Base-by-base conservation (phyloP, 2,113 vertebrate species). In the Xiphophorus couchianus region DNA sequence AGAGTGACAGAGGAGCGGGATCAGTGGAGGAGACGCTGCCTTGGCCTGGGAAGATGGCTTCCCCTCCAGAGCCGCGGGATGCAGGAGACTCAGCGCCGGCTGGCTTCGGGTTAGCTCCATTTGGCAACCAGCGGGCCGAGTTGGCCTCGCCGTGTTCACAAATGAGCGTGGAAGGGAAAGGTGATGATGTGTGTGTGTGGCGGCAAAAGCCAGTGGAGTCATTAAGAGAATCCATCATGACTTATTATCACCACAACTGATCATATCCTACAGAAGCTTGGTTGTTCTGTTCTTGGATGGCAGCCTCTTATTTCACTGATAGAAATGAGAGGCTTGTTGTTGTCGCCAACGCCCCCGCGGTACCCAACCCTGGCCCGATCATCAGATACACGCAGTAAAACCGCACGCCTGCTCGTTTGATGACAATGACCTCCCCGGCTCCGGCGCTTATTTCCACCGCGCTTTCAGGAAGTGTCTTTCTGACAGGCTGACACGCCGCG, bases 31-130 rank as follows among this genome's bases (percentile, higher is more conserved):
- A 89, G 89, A 89, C 83, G 79, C 65, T 64, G 87, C 75, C 81
- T 87, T 90, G 89, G 86, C 89, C 89, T 74, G 65, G 11, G 85
- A 81, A 83, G 73, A 89, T 86, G 85, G 85, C 87, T 86, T 84
- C 85, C 77, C 89, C 85, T 86, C 89, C 89, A 84, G 84, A 87
- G 76, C 86, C 63, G 14, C 81, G 1, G 90, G 86, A 85, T 80
- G 81, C 85, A 80, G 85, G 80, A 84, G 82, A 78, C 86, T 82
- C 83, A 68, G 86, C 73, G 37, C 81, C 64, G 88, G 84, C 86
- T 86, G 85, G 89, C 89, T 81, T 2, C 69, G 65, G 87, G 81
- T 77, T 66, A 67, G 87, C 81, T 84, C 85, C 89, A 84, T 86
- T 89, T 89, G 89, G 85, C 89, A 89, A 71, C 78, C 62, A 0